These are phyloP conservation scores for Gobio occitaniae DNA, from an alignment of 2,797 vertebrate species.

Conservation along the genomic window DNA sequence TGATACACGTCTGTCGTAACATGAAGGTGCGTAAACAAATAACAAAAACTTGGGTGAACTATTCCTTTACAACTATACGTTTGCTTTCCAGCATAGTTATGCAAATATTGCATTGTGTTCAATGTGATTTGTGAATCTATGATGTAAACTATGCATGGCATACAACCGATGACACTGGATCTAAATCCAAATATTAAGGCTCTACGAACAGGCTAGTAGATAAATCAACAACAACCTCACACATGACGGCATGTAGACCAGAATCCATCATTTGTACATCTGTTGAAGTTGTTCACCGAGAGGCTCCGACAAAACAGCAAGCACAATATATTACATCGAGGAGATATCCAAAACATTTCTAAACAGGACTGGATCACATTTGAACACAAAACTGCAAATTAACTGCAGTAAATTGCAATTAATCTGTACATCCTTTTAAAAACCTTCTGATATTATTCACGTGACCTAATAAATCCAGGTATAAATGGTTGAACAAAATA, in stretches of 20 bases:
- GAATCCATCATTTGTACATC: not conserved
- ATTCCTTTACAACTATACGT: not conserved
- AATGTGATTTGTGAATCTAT: not conserved
- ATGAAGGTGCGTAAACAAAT: not conserved
- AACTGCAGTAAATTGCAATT: not conserved
- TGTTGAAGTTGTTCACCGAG: conserved; percentile 12
- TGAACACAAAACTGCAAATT: not conserved
- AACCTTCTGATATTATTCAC: not conserved
- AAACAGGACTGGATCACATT: not conserved
- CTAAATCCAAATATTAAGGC: not conserved
- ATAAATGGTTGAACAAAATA: not conserved
- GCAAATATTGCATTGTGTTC: not conserved
- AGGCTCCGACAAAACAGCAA: not conserved
- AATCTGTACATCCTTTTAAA: not conserved
- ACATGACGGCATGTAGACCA: not conserved
- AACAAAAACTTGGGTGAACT: not conserved
- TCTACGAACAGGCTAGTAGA: not conserved
- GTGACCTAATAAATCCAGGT: not conserved
- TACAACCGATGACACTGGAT: not conserved
- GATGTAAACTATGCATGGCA: not conserved
- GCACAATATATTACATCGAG: not conserved
- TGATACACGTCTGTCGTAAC: too few species aligned
- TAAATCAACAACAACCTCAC: not conserved
- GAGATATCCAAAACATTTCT: not conserved
- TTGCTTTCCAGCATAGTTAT: not conserved